Percentiles rank a stretch among this genome's conserved stretches.
Conservation (phyloP, 2,797 vertebrate genomes). For the Dryobates pubescens region DNA sequence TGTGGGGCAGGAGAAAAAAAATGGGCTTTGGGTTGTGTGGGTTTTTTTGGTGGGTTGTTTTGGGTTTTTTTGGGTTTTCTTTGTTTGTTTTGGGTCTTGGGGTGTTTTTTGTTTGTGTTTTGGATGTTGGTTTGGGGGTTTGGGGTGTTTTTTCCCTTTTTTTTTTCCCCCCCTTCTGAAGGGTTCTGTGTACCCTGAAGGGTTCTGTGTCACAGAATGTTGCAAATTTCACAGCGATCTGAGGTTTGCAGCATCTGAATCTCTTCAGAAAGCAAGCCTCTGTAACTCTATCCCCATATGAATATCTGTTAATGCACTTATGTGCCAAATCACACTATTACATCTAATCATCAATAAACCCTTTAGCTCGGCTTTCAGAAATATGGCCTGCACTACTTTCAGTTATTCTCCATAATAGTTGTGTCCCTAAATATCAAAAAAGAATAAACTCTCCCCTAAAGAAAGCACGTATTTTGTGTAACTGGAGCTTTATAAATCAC, state of each 20-base stretch:
- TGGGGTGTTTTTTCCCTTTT: too few species aligned
- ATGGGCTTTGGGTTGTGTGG: too few species aligned
- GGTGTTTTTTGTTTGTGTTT: background rate
- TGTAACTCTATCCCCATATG: background rate
- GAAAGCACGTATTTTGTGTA: conserved; percentile 27
- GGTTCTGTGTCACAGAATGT: background rate
- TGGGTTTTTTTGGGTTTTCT: too few species aligned
- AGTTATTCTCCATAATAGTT: conserved; percentile 19
- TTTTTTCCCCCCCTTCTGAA: background rate
- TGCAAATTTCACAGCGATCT: background rate
- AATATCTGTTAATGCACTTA: background rate
- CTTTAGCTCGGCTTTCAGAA: conserved; percentile 28
- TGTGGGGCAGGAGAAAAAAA: too few species aligned
- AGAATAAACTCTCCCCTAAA: conserved; percentile 18
- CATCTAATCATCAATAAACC: background rate
- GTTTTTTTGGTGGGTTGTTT: too few species aligned
- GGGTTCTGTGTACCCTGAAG: background rate
- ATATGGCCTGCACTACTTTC: background rate
- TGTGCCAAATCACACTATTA: conserved; percentile 9
- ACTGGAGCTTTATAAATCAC: conserved; percentile 27
- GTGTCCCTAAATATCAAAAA: background rate
- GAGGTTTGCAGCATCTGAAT: background rate
- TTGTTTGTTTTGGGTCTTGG: too few species aligned
- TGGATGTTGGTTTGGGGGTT: background rate
- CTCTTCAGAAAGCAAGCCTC: background rate